Percentiles rank a stretch among this genome's conserved stretches.
Conservation (phyloP, 2,113 vertebrate species). For the Chaenocephalus aceratus region DNA sequence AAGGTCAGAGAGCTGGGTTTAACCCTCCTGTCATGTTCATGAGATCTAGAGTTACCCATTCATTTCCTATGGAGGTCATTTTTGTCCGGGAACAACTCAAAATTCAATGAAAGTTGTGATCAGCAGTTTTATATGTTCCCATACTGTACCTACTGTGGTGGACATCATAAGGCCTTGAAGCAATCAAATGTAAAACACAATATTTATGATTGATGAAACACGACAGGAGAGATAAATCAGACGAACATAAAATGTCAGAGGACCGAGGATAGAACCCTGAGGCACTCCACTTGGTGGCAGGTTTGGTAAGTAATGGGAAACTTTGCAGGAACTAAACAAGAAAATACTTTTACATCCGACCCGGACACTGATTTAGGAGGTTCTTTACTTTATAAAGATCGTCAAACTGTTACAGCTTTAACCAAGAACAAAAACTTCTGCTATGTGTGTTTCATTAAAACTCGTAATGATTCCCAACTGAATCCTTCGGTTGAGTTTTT, state of each 20-base stretch:
- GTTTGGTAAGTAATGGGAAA: constrained; percentile 12
- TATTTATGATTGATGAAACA: too few relatives aligned
- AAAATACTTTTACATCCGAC: constrained; percentile 10
- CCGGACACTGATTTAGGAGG: constrained; percentile 4
- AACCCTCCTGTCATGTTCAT: too few relatives aligned
- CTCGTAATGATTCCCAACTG: neutral
- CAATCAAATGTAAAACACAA: too few relatives aligned
- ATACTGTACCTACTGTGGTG: too few relatives aligned
- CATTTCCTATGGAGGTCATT: too few relatives aligned
- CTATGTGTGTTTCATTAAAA: constrained; percentile 7
- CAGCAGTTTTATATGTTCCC: too few relatives aligned
- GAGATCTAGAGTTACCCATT: too few relatives aligned
- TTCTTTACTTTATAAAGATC: neutral
- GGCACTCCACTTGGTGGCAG: constrained; percentile 2
- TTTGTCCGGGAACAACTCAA: too few relatives aligned
- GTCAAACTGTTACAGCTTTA: constrained; percentile 1
- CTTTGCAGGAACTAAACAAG: constrained; percentile 1
- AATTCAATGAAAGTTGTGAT: too few relatives aligned
- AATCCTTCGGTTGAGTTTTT: neutral
- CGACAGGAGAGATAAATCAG: too few relatives aligned
- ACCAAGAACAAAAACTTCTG: neutral
- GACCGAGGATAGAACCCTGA: neutral
- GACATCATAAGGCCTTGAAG: too few relatives aligned
- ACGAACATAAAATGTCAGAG: constrained; percentile 14
- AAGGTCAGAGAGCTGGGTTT: too few relatives aligned